These are phyloP conservation scores for Gisinianus flammeolus DNA, from an alignment of 2,888 invertebrate species.

Conservation along the genomic window DNA sequence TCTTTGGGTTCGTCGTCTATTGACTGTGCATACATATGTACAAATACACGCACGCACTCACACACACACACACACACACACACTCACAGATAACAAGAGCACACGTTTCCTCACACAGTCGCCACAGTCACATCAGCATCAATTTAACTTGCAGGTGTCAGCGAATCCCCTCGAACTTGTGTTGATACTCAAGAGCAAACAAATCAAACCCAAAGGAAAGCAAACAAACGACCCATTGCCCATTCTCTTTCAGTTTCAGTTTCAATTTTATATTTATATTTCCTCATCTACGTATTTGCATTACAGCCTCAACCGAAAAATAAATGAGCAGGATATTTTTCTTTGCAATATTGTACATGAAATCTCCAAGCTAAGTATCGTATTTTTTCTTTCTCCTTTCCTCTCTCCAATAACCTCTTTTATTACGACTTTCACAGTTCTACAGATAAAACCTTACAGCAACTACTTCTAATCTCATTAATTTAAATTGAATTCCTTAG, in stretches of 20 bases:
- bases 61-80: not conserved
- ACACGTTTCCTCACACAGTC: too few relatives aligned
- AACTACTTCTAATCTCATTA: too few relatives aligned
- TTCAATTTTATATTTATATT: too few relatives aligned
- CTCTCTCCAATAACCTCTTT: not conserved
- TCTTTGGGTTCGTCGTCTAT: not conserved
- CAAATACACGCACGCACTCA: too few relatives aligned
- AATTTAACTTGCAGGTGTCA: constrained; percentile 31
- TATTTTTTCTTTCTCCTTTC: not conserved
- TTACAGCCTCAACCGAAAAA: constrained; percentile 13
- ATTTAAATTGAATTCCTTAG: too few relatives aligned
- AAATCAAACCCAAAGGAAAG: constrained; percentile 25
- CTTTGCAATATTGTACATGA: constrained; percentile 18
- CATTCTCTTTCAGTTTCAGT: too few relatives aligned
- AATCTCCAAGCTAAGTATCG: not conserved
- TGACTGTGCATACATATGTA: not conserved
- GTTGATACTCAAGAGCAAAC: constrained; percentile 27
- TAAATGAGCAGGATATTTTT: constrained; percentile 28
- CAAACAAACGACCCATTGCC: too few relatives aligned
- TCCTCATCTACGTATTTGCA: not conserved
- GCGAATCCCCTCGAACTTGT: constrained; percentile 24
- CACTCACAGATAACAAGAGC: not conserved
- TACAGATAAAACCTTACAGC: too few relatives aligned
- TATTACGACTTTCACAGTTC: not conserved
- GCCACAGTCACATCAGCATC: constrained; percentile 13